Percentiles rank a stretch among this genome's conserved stretches.
Conservation (phyloP, 2,113 vertebrate species). For the Melanocharis versteri region DNA sequence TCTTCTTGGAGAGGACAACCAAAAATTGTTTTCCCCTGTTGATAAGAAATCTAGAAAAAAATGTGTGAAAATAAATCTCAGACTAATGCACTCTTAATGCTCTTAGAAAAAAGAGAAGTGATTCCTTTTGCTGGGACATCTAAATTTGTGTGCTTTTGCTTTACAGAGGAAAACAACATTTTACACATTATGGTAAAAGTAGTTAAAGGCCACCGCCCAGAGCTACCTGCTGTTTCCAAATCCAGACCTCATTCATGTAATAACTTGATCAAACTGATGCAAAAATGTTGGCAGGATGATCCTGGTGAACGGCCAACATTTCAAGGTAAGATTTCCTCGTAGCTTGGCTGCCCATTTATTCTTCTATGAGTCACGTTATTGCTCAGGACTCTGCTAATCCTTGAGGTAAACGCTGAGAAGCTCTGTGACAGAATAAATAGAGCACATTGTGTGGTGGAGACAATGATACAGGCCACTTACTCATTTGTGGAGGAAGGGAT, state of each 20-base stretch:
- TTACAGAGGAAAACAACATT: constrained; percentile 93
- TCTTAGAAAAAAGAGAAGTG: not conserved
- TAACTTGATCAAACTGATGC: constrained; percentile 88
- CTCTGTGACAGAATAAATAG: constrained; percentile 46
- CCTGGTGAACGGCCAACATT: constrained; percentile 87
- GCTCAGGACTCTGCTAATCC: constrained; percentile 54
- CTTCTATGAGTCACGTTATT: constrained; percentile 21
- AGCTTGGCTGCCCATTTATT: not conserved
- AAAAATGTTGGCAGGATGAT: constrained; percentile 87
- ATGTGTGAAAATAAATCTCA: not conserved
- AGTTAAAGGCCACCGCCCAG: constrained; percentile 91
- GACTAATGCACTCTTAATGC: not conserved
- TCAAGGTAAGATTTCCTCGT: constrained; percentile 81
- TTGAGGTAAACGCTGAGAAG: not conserved
- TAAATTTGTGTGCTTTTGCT: not conserved
- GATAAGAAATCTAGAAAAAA: not conserved
- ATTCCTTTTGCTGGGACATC: not conserved
- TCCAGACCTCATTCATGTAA: constrained; percentile 83
- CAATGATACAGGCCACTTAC: constrained; percentile 34
- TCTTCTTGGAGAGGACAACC: not conserved
- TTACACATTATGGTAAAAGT: constrained; percentile 98
- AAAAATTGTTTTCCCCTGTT: not conserved
- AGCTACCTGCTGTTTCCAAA: constrained; percentile 83
- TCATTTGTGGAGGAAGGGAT: constrained; percentile 38
- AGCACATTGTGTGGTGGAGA: constrained; percentile 18